phyloP scores from a whole-genome alignment of 1,140 invertebrate genomes.

The Neodiprion fabricii region DNA sequence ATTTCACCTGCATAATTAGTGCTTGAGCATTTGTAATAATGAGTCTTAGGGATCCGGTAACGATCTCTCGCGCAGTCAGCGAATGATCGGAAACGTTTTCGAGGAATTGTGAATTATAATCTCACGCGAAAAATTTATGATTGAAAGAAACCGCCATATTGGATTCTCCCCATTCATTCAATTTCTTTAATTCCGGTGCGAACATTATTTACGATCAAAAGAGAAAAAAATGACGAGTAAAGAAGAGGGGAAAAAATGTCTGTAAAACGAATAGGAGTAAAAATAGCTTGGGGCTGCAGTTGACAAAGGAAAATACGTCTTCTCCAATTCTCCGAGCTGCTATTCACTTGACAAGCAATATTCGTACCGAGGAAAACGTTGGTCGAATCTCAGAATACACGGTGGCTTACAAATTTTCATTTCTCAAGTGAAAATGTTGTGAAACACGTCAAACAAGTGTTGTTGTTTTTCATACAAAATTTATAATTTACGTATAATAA shows the following conservation, averaged over 20 bases:
- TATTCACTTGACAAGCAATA: too few species aligned
- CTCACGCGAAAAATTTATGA: background rate
- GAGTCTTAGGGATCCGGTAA: background rate
- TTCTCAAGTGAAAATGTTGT: too few species aligned
- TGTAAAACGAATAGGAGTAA: too few species aligned
- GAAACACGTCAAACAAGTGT: too few species aligned
- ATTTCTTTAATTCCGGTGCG: background rate
- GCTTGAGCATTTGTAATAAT: too few species aligned
- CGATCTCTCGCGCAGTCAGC: background rate
- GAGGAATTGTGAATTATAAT: background rate
- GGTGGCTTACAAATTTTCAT: too few species aligned
- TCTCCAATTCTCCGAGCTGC: background rate
- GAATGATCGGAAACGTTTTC: background rate
- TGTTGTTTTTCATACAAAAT: too few species aligned
- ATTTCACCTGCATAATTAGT: too few species aligned
- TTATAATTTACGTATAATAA: too few species aligned
- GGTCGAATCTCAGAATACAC: too few species aligned
- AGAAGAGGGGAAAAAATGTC: background rate
- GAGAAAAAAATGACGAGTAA: background rate
- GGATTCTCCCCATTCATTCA: background rate
- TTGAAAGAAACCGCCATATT: background rate
- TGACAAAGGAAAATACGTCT: slow-evolving; percentile 3
- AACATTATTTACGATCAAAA: background rate
- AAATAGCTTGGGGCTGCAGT: background rate
- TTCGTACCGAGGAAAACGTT: too few species aligned